Conservation (phyloP, 2,888 invertebrate genomes). For the Oscheius myriophilus region DNA sequence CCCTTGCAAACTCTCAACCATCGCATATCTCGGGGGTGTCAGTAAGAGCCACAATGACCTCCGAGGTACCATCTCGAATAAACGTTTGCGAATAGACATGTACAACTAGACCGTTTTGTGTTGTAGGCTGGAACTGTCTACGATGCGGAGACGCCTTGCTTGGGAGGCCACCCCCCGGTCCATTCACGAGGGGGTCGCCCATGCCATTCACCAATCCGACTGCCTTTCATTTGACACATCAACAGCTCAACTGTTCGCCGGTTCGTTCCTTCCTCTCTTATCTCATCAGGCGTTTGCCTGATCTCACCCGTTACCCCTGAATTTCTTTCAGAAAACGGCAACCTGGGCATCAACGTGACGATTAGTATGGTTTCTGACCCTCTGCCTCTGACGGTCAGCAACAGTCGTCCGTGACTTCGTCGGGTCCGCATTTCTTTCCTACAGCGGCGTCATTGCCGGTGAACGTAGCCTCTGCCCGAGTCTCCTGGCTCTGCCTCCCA, state of each 20-base stretch:
- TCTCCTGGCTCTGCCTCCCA: no score
- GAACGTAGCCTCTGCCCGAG: no score
- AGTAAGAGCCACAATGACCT: no score
- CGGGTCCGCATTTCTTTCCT: no score
- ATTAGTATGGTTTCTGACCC: slow-evolving; percentile 78
- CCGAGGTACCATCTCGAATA: no score
- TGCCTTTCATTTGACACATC: slow-evolving; percentile 98
- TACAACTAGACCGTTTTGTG: no score
- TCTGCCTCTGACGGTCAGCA: no score
- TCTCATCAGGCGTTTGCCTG: not conserved
- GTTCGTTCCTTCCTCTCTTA: slow-evolving; percentile 27
- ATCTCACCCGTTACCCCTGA: not conserved
- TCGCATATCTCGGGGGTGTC: no score
- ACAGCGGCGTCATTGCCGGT: no score
- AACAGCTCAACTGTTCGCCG: slow-evolving; percentile 94
- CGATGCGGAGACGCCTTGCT: slow-evolving; percentile 89
- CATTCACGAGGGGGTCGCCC: slow-evolving; percentile 95
- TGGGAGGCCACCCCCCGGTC: slow-evolving; percentile 99
- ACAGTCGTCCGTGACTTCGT: no score
- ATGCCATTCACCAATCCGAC: slow-evolving; percentile 96
- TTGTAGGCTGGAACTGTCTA: slow-evolving; percentile 89
- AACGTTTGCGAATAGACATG: no score
- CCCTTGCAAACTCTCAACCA: no score
- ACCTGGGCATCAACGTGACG: slow-evolving; percentile 98
- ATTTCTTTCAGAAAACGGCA: slow-evolving; percentile 89